Conservation (phyloP, 2,113 vertebrate genomes). For the Oriolus oriolus region DNA sequence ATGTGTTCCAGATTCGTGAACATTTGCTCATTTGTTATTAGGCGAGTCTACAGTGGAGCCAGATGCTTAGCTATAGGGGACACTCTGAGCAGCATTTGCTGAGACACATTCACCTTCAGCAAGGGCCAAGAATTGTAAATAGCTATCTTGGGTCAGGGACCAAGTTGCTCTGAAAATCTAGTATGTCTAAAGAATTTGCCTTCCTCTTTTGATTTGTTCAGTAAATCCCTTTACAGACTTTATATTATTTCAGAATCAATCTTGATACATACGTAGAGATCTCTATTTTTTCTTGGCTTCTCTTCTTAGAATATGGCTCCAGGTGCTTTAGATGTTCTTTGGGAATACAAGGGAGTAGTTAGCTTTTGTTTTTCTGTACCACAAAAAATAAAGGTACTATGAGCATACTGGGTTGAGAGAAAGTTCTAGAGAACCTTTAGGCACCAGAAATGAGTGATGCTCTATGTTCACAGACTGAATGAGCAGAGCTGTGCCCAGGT, state of each 20-base stretch:
- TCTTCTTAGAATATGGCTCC: not conserved
- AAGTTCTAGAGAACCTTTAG: slow-evolving; percentile 42
- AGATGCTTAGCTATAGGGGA: slow-evolving; percentile 49
- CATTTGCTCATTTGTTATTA: slow-evolving; percentile 51
- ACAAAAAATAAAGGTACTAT: slow-evolving; percentile 43
- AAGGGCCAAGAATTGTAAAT: slow-evolving; percentile 26
- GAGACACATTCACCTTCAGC: slow-evolving; percentile 39
- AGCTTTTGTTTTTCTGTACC: not conserved
- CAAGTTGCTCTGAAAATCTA: slow-evolving; percentile 6
- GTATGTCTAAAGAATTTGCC: not conserved
- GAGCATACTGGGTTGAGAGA: not conserved
- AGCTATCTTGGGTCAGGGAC: not conserved
- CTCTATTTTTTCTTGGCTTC: not conserved
- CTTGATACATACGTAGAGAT: not conserved
- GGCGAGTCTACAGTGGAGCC: not conserved
- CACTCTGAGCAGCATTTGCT: slow-evolving; percentile 60
- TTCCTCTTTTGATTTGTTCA: not conserved
- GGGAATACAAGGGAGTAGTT: not conserved
- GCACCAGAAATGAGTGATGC: not conserved
- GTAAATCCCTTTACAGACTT: not conserved
- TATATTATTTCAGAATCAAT: slow-evolving; percentile 11
- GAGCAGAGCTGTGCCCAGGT: not conserved
- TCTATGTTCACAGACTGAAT: not conserved
- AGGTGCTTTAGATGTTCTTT: not conserved
- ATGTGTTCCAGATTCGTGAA: slow-evolving; percentile 40